A percentile compares a stretch with the other conserved stretches of the same genome.
Evolutionary conservation across 2,888 invertebrate genomes (phyloP).

Genomic region (Oscheius sp.): DNA sequence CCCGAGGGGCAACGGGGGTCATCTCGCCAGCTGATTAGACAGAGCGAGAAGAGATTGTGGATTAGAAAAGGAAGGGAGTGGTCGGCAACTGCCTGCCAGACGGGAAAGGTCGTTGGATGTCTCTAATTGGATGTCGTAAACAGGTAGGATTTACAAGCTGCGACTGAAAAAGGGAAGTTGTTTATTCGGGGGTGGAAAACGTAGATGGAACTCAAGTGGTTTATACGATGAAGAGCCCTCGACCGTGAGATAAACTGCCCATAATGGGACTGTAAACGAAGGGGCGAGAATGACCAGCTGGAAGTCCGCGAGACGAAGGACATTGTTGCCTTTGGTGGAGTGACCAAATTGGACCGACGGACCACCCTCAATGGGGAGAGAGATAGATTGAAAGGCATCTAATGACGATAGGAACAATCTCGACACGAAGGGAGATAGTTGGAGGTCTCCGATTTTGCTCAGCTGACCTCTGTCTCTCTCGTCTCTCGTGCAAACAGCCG

Average conservation of each 20-base stretch:
- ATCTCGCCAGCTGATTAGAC: constrained; percentile 26
- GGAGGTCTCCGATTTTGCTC: constrained; percentile 1
- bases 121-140: constrained; percentile 8
- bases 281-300: constrained; percentile 6
- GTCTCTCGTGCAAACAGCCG: constrained; percentile 2
- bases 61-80: neutral
- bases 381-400: too few relatives aligned
- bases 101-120: constrained; percentile 14
- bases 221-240: constrained; percentile 1
- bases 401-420: neutral
- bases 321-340: constrained; percentile 16
- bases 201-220: neutral
- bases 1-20: constrained; percentile 22
- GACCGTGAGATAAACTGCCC: constrained; percentile 21
- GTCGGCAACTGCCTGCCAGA: constrained; percentile 26
- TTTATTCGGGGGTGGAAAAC: too few relatives aligned
- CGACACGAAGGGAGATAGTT: constrained; percentile 1
- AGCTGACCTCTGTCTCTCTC: too few relatives aligned
- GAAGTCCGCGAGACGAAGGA: constrained; percentile 3
- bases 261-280: constrained; percentile 24
- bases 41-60: too few relatives aligned
- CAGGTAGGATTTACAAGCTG: neutral
- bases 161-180: constrained; percentile 2
- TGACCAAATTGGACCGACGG: constrained; percentile 19
- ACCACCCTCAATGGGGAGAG: too few relatives aligned